A percentile compares a stretch with the other conserved stretches of the same genome.
These are phyloP conservation scores for Girardinus metallicus DNA, from an alignment of 2,797 vertebrate species.

Conservation along the genomic window DNA sequence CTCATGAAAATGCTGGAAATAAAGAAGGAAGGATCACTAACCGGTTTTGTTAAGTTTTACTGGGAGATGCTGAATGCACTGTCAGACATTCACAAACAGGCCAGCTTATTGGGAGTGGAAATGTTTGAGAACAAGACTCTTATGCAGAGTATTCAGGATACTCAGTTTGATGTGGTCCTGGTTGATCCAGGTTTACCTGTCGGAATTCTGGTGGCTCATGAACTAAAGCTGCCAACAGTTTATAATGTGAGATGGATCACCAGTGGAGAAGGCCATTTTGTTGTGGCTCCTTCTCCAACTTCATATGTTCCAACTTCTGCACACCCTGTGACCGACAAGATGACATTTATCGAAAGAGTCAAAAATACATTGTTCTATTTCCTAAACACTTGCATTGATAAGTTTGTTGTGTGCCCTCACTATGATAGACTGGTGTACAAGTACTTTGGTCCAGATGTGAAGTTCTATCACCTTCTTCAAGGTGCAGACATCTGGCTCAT, in stretches of 20 bases:
- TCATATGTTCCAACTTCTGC: conserved; percentile 76
- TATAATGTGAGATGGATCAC: conserved; percentile 76
- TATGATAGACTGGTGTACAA: conserved; percentile 65
- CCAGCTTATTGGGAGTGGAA: conserved; percentile 65
- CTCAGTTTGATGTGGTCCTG: conserved; percentile 72
- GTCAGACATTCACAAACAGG: conserved; percentile 63
- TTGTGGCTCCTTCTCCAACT: conserved; percentile 73
- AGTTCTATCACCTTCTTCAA: conserved; percentile 76
- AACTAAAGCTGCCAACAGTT: conserved; percentile 73
- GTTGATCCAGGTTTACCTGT: conserved; percentile 73
- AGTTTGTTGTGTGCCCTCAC: conserved; percentile 50
- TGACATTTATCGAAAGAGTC: conserved; percentile 72
- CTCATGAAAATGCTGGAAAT: conserved; percentile 70
- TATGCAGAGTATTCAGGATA: conserved; percentile 65
- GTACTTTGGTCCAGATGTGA: conserved; percentile 75
- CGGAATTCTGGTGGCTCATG: conserved; percentile 76
- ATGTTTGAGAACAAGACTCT: conserved; percentile 75
- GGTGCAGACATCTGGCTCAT: conserved; percentile 81
- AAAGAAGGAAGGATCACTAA: conserved; percentile 42
- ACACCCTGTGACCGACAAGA: conserved; percentile 45
- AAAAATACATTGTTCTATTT: conserved; percentile 63
- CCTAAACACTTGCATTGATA: conserved; percentile 60
- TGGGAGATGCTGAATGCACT: conserved; percentile 57
- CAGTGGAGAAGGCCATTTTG: conserved; percentile 75
- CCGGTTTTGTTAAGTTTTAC: conserved; percentile 54